Evolutionary conservation across 2,797 vertebrate genomes (phyloP), one percentile per base, ranked within the genome.

Genomic region (Gouania willdenowi): DNA sequence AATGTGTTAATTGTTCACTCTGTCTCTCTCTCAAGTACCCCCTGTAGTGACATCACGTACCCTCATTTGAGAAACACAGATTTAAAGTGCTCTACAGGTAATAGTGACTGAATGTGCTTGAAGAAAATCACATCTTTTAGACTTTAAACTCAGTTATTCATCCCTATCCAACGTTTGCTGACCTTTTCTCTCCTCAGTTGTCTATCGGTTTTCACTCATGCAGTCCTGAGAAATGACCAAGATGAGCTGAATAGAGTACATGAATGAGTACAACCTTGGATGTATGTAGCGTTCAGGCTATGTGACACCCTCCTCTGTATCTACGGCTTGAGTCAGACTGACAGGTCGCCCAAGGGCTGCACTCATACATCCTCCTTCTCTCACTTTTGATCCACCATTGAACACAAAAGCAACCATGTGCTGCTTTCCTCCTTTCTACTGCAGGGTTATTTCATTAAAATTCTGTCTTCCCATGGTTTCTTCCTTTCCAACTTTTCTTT

Each of bases 321-420:
- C 36, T 51, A 40, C 52, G 27, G 44, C 44, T 71, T 70, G 49
- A 71, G 51, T 60, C 33, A 47, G 47, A 71, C 36, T 61, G 75
- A 76, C 79, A 70, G 61, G 45, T 55, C 36, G 67, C 73, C 66
- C 20, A 4, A 34, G 24, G 71, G 59, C 68, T 40, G 57, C 64
- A 68, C 48, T 50, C 33, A 27, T 39, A 41, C 46, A 65, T 53
- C 45, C 64, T 52, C 22, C 49, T 32, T 54, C 31, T 39, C 32
- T 27, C 27, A 50, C 41, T 42, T 62, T 35, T 41, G 31, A 35
- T 46, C 44, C 41, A 39, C 27, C 39, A 6, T 37, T 25, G 34
- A 64, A 41, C 46, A 55, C 56, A 51, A 29, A 54, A 42, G 37
- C 62, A 60, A 34, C 36, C 50, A 54, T 50, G 70, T 49, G 46